Percentiles rank a stretch among this genome's conserved stretches.
Conservation (phyloP, 1,140 invertebrate species). For the Ridgeia piscesae region DNA sequence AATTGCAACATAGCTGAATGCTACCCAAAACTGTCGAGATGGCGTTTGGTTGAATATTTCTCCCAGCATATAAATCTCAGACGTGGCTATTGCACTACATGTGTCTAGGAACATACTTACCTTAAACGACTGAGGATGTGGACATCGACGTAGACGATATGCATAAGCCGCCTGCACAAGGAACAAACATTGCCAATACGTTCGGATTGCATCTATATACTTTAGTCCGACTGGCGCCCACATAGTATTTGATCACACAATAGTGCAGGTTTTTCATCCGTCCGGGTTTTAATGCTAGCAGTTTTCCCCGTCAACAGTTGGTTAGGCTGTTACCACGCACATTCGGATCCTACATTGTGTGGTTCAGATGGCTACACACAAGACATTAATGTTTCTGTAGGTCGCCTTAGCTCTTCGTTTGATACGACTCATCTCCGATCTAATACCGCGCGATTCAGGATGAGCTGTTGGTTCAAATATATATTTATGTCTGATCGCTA, state of each 20-base stretch:
- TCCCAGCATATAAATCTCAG: no score
- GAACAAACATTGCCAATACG: background rate
- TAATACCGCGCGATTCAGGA: background rate
- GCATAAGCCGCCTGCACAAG: no score
- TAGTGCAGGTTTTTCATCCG: background rate
- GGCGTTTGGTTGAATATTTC: no score
- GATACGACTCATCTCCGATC: background rate
- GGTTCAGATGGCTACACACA: background rate
- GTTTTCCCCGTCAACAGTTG: background rate
- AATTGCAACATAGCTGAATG: no score
- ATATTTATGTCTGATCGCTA: background rate
- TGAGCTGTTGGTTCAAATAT: background rate
- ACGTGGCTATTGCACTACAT: no score
- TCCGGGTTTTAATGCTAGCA: background rate
- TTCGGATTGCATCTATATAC: background rate
- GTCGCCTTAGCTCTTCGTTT: background rate
- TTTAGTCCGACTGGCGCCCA: background rate
- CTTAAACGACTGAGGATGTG: background rate
- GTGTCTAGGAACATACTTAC: background rate
- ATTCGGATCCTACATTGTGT: background rate
- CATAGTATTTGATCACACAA: background rate
- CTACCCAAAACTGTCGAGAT: no score
- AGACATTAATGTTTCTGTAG: background rate
- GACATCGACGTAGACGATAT: no score
- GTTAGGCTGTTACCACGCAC: background rate